Evolutionary conservation across 1,140 invertebrate species (phyloP).

Genomic region (Euura saliciscinereae): DNA sequence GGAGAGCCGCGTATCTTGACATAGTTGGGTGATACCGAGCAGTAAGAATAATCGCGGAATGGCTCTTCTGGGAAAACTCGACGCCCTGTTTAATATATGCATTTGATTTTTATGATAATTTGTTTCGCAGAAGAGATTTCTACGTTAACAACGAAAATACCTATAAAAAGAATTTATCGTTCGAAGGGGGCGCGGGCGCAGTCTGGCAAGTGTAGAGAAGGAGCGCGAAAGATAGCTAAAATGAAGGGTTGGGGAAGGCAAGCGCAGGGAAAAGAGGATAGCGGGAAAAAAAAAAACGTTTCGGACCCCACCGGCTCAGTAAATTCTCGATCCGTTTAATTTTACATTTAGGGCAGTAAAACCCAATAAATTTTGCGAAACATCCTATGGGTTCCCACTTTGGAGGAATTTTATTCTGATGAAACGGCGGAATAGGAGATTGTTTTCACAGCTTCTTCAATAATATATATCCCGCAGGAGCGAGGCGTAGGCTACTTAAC

Average conservation of each 20-base stretch:
- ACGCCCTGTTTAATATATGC: conserved; percentile 8
- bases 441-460: background rate
- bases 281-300: conserved; percentile 8
- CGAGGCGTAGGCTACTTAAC: background rate
- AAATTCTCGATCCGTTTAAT: conserved; percentile 15
- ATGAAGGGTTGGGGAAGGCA: background rate
- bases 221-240: background rate
- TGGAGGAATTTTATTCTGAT: conserved; percentile 10
- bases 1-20: background rate
- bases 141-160: conserved; percentile 11
- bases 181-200: background rate
- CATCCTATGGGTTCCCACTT: conserved; percentile 10
- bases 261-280: background rate
- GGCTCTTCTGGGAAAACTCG: background rate
- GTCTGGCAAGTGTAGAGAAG: conserved; percentile 7
- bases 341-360: conserved; percentile 15
- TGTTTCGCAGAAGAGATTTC: conserved; percentile 11
- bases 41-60: background rate
- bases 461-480: background rate
- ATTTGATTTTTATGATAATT: conserved; percentile 16
- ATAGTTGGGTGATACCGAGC: background rate
- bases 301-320: conserved; percentile 8
- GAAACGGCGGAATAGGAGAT: conserved; percentile 9
- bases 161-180: conserved; percentile 16
- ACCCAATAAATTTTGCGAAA: conserved; percentile 12